Conservation (phyloP, 2,113 vertebrate genomes). For the Melanostigma gelatinosum region DNA sequence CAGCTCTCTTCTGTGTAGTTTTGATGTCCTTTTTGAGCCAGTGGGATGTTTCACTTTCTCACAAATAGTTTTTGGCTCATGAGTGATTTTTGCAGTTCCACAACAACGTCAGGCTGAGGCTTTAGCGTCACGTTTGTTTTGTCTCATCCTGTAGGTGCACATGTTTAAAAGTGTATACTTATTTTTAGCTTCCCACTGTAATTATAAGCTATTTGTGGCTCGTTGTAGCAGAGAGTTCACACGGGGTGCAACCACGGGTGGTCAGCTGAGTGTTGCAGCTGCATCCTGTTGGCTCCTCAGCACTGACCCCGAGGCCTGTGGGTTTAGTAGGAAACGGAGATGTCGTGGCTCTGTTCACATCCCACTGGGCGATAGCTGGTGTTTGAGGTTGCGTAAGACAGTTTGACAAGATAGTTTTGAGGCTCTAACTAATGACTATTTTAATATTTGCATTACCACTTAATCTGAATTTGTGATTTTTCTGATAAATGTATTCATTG, state of each 20-base stretch:
- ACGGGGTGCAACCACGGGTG: constrained; percentile 19
- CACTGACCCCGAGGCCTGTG: constrained; percentile 16
- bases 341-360: neutral
- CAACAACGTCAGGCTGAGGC: neutral
- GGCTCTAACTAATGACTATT: neutral
- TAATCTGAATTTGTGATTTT: neutral
- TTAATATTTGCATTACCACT: neutral
- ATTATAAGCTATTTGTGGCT: constrained; percentile 37
- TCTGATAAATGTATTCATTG: neutral
- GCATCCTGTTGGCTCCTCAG: constrained; percentile 44
- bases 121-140: neutral
- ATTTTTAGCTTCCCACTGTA: constrained; percentile 4
- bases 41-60: constrained; percentile 28
- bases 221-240: constrained; percentile 28
- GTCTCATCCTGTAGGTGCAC: neutral
- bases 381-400: neutral
- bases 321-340: constrained; percentile 26
- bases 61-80: neutral
- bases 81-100: constrained; percentile 3
- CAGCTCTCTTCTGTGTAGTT: too few species aligned
- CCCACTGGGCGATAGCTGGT: neutral
- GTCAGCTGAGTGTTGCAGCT: constrained; percentile 40
- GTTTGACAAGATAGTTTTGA: neutral
- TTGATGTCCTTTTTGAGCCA: constrained; percentile 7
- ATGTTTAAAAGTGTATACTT: neutral